Percentiles rank a stretch among this genome's conserved stretches.
Evolutionary conservation across 2,888 invertebrate species (phyloP).

Genomic region (Drosophila birchii): DNA sequence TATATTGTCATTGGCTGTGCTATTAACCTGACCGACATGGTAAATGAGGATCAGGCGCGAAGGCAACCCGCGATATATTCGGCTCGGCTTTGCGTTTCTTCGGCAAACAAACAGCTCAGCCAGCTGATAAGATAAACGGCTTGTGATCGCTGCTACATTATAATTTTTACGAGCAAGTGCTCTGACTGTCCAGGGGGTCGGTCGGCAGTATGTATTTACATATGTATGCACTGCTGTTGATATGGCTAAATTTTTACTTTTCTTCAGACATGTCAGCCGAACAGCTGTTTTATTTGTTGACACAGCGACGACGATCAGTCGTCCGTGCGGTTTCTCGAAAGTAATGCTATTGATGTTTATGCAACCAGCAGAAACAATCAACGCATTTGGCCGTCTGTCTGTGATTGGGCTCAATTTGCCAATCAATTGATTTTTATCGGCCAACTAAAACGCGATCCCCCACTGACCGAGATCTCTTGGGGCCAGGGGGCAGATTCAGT

Average conservation of each 20-base stretch:
- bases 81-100: constrained; percentile 31
- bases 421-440: constrained; percentile 56
- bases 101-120: constrained; percentile 49
- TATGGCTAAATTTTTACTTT: constrained; percentile 17
- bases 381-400: constrained; percentile 19
- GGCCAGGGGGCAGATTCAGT: neutral
- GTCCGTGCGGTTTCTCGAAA: constrained; percentile 1
- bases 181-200: constrained; percentile 9
- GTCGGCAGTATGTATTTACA: neutral
- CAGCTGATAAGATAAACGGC: constrained; percentile 66
- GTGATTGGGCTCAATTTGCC: constrained; percentile 57
- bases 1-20: neutral
- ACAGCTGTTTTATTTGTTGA: constrained; percentile 41
- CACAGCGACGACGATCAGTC: constrained; percentile 2
- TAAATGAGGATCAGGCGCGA: constrained; percentile 11
- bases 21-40: constrained; percentile 2
- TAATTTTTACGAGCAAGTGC: constrained; percentile 14
- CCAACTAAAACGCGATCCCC: constrained; percentile 1
- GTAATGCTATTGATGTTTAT: constrained; percentile 20
- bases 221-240: constrained; percentile 16
- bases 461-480: constrained; percentile 10
- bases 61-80: constrained; percentile 13
- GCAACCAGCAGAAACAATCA: constrained; percentile 40
- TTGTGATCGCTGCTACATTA: constrained; percentile 29
- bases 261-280: constrained; percentile 9